Evolutionary conservation across 1,140 invertebrate genomes (phyloP).

Genomic region (Conus ventricosus): DNA sequence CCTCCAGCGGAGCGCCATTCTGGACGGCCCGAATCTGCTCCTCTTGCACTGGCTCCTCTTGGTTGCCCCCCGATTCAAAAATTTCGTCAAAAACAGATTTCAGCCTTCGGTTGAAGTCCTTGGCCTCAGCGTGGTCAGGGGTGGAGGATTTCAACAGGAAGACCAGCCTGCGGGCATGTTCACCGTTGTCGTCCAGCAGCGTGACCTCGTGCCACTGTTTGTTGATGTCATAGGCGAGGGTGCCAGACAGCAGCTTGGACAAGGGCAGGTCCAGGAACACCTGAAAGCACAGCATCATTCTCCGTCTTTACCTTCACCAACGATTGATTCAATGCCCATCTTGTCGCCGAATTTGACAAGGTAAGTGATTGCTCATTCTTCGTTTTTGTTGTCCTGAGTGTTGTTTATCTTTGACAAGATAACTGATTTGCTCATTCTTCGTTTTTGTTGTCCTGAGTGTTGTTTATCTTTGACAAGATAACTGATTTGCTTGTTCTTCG

Average conservation of each 20-base stretch:
- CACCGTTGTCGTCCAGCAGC: background rate
- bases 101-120: constrained; percentile 15
- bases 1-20: background rate
- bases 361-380: background rate
- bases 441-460: too few relatives aligned
- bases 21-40: background rate
- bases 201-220: constrained; percentile 29
- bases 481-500: too few relatives aligned
- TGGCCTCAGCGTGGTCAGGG: background rate
- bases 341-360: background rate
- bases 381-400: background rate
- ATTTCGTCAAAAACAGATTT: background rate
- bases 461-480: too few relatives aligned
- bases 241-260: constrained; percentile 1
- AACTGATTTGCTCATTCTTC: too few relatives aligned
- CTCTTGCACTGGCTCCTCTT: background rate
- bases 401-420: too few relatives aligned
- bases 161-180: background rate
- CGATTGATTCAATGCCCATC: background rate
- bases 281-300: constrained; percentile 1
- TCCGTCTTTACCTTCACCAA: background rate
- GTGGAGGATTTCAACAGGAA: constrained; percentile 12
- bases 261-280: constrained; percentile 34
- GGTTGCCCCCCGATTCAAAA: background rate
- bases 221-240: background rate